Base-by-base conservation (phyloP, 2,888 invertebrate species). In the Helobdella robusta region DNA sequence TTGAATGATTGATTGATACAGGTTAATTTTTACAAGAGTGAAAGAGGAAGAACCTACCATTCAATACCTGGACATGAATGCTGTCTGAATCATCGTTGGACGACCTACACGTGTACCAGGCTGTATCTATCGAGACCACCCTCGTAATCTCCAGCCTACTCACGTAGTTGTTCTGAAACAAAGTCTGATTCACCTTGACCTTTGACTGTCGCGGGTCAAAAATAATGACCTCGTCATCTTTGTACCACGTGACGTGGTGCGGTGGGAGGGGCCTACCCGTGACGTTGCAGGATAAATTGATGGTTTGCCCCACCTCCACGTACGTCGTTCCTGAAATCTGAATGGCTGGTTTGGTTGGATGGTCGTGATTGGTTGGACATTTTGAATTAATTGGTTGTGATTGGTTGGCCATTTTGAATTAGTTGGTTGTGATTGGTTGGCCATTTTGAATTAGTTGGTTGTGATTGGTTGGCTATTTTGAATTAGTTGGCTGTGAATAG, bases 231-330 rank as follows among this genome's bases (percentile, higher is more conserved):
- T 72, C 68, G 25, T 75, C 75, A 60, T 75, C 72, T 65, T 74
- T 73, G 67, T 75, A 75, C 75, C 75, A 76, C 67, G 73, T 73
- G 60, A 76, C 73, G 65, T 74, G 73, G 32, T 74, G 74, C 15
- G 76, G 76, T 5, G 74, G 72, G 58, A 72, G 71, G 28, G 74
- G 73, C 34, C 74, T 74, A 2, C 75, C 76, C 8, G 76, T 74
- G 18, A 75, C 74, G 68, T 76, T 76, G 69, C 76, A 76, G 59
- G 70, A 68, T 36, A 76, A 69, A n/a, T 69, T 65, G 5, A 76
- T 72, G n/a, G 71, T 62, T 23, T 73, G 72, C 0, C 74, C 75
- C n/a, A 70, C 68, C 61, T 75, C 76, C 56, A 76, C 73, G 61
- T 73, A 76, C 44, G 72, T 72, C 15, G 72, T 70, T 3, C 74